These are phyloP conservation scores for Crotalus viridis DNA, from an alignment of 2,113 vertebrate species.

Conservation along the genomic window DNA sequence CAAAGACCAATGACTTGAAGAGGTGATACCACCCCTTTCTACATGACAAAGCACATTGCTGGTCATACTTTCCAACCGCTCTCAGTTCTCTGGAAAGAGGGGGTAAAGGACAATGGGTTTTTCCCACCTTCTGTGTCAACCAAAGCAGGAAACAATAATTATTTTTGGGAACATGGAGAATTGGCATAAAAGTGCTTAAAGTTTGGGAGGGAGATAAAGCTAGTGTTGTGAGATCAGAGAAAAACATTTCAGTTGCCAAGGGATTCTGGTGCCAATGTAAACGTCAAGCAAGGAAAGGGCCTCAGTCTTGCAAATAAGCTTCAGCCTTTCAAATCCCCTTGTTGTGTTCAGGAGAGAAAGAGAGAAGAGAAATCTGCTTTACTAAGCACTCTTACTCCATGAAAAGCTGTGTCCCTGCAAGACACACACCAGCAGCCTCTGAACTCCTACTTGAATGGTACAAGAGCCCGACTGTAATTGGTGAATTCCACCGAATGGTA, in stretches of 20 bases:
- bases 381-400: neutral
- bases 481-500: neutral
- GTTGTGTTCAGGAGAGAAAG: neutral
- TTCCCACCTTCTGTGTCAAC: neutral
- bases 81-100: neutral
- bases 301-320: neutral
- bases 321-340: too few relatives aligned
- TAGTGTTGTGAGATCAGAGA: neutral
- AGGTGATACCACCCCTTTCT: neutral
- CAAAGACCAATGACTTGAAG: neutral
- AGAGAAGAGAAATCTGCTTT: neutral
- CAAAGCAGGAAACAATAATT: neutral
- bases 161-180: neutral
- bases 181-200: neutral
- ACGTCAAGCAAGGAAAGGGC: neutral
- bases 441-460: neutral
- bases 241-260: neutral
- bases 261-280: neutral
- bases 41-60: neutral
- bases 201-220: neutral
- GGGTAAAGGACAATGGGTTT: neutral
- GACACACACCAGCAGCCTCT: neutral
- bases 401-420: slow-evolving; percentile 14
- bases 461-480: neutral
- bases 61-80: neutral